Conservation (phyloP, 2,888 invertebrate genomes). For the Escarpia spicata region DNA sequence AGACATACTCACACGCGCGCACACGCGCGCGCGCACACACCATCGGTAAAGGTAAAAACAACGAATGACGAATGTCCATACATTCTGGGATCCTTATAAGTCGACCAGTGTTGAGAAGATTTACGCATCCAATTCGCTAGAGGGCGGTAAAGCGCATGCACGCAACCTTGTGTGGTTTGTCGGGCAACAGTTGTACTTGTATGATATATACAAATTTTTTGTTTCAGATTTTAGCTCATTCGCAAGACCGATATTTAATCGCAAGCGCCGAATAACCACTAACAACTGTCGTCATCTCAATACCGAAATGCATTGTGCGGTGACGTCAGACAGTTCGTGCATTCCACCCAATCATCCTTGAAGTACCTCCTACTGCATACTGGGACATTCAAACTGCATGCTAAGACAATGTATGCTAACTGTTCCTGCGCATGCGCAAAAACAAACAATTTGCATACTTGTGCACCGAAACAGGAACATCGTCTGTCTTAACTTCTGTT, state of each 20-base stretch:
- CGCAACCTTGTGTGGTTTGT: not conserved
- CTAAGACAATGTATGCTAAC: not conserved
- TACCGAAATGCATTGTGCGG: not conserved
- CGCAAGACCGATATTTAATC: conserved; percentile 7
- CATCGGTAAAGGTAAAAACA: too few relatives aligned
- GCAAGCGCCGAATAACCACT: conserved; percentile 3
- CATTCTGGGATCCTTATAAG: too few relatives aligned
- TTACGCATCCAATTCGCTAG: not conserved
- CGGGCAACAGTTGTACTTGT: not conserved
- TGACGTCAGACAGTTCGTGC: not conserved
- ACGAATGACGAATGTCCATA: too few relatives aligned
- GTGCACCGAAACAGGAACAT: not conserved
- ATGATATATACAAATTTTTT: not conserved
- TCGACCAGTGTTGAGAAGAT: not conserved
- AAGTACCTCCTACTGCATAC: not conserved
- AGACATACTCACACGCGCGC: too few relatives aligned
- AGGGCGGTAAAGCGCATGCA: not conserved
- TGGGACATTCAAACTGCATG: not conserved
- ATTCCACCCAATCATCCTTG: not conserved
- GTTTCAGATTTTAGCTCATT: conserved; percentile 16
- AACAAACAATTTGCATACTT: not conserved
- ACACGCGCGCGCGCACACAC: too few relatives aligned
- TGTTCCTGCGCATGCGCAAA: not conserved
- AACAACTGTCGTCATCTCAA: not conserved
- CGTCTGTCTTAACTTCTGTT: not conserved